These are phyloP conservation scores for Paramuricea clavata DNA, from an alignment of 92 coral and sea anemone species.

Conservation along the genomic window DNA sequence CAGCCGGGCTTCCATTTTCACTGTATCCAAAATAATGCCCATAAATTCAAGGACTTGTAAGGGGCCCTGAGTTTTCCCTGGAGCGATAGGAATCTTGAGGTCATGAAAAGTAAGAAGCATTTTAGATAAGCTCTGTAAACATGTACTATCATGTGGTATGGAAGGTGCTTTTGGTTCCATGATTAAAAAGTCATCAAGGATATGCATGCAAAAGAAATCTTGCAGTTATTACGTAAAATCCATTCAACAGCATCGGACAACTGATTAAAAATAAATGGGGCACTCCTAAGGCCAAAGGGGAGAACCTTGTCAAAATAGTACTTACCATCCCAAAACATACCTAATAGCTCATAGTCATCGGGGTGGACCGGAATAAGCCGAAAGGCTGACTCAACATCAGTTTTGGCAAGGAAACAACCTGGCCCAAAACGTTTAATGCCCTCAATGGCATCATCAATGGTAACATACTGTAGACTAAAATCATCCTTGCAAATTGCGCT, in stretches of 20 bases:
- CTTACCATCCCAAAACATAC: conserved; percentile 62
- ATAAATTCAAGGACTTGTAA: conserved; percentile 49
- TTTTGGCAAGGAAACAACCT: conserved; percentile 63
- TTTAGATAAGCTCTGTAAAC: conserved; percentile 29
- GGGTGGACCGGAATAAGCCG: conserved; percentile 60
- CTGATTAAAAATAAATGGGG: conserved; percentile 52
- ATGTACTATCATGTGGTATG: conserved; percentile 4
- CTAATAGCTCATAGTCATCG: conserved; percentile 58
- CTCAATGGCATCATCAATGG: conserved; percentile 62
- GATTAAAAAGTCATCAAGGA: conserved; percentile 57
- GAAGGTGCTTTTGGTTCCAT: conserved; percentile 33
- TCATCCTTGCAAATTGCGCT: conserved; percentile 57
- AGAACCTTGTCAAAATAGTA: conserved; percentile 65
- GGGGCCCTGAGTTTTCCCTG: conserved; percentile 62
- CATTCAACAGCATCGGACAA: conserved; percentile 51
- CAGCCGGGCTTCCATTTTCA: conserved; percentile 63
- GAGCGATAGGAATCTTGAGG: conserved; percentile 44
- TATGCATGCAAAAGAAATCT: conserved; percentile 48
- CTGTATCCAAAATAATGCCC: conserved; percentile 63
- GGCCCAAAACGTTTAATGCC: conserved; percentile 36
- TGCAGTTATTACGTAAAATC: conserved; percentile 36
- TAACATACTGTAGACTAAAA: conserved; percentile 54
- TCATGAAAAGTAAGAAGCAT: conserved; percentile 45
- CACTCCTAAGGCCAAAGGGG: conserved; percentile 69
- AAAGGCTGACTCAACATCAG: conserved; percentile 69